phyloP scores from a whole-genome alignment of 2,888 invertebrate species.

The Lasioglossum vierecki region DNA sequence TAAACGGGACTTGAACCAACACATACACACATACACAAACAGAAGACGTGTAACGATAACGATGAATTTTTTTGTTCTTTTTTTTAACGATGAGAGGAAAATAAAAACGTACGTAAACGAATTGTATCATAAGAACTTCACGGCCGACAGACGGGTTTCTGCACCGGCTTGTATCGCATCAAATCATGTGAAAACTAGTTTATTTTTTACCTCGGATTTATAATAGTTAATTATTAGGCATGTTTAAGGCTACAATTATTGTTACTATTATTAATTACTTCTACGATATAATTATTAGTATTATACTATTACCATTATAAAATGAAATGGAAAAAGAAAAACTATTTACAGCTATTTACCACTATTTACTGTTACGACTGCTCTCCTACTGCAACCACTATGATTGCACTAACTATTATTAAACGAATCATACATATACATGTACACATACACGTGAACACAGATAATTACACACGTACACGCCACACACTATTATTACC shows the following conservation, averaged over 20 bases:
- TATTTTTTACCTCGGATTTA: constrained; percentile 75
- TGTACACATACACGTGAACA: background rate
- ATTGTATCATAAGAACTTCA: constrained; percentile 73
- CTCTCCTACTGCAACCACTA: constrained; percentile 67
- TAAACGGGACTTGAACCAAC: constrained; percentile 43
- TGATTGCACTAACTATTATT: constrained; percentile 51
- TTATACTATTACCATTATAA: constrained; percentile 67
- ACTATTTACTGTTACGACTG: constrained; percentile 69
- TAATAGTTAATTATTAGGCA: constrained; percentile 73
- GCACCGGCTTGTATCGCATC: constrained; percentile 57
- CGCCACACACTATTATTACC: constrained; percentile 65
- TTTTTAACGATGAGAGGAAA: background rate
- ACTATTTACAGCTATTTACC: constrained; percentile 66
- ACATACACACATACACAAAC: background rate
- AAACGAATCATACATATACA: background rate
- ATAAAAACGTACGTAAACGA: constrained; percentile 35
- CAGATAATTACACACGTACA: constrained; percentile 46
- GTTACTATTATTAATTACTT: constrained; percentile 72
- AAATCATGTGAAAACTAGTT: constrained; percentile 62
- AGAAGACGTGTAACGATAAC: background rate
- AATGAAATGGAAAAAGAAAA: constrained; percentile 23
- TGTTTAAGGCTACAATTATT: constrained; percentile 72
- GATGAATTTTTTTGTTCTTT: constrained; percentile 55
- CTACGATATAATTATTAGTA: constrained; percentile 72
- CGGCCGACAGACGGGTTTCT: constrained; percentile 68